Percentiles rank a stretch among this genome's conserved stretches.
Conservation (phyloP, 2,797 vertebrate genomes). For the Caiman crocodilus region DNA sequence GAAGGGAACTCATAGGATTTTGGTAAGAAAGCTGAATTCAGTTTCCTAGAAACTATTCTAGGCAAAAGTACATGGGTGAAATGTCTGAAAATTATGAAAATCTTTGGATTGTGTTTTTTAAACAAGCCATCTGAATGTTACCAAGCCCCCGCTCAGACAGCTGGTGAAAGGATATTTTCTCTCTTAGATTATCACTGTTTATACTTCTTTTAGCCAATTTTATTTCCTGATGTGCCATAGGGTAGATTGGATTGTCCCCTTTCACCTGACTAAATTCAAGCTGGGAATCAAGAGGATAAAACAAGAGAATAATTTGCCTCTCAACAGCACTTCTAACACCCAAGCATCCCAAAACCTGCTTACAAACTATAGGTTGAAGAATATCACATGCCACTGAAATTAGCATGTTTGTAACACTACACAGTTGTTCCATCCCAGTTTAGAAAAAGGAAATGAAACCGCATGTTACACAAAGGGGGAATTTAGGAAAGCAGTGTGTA, state of each 20-base stretch:
- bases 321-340: not conserved
- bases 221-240: not conserved
- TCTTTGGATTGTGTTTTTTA: not conserved
- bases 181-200: not conserved
- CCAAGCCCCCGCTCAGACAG: not conserved
- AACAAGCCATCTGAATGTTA: not conserved
- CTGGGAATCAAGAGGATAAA: not conserved
- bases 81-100: not conserved
- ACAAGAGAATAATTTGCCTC: not conserved
- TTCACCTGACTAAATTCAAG: not conserved
- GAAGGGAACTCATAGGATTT: not conserved
- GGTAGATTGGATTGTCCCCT: not conserved
- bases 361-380: not conserved
- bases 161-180: not conserved
- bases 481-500: not conserved
- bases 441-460: not conserved
- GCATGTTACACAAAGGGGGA: fast-evolving
- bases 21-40: not conserved
- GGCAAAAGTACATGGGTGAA: not conserved
- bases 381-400: not conserved
- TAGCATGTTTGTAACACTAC: not conserved
- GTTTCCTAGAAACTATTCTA: not conserved
- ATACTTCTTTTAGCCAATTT: not conserved
- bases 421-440: not conserved
- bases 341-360: not conserved